Percentiles rank a stretch among this genome's conserved stretches.
Conservation (phyloP, 2,888 invertebrate species). For the Chrysotoxum bicinctum region DNA sequence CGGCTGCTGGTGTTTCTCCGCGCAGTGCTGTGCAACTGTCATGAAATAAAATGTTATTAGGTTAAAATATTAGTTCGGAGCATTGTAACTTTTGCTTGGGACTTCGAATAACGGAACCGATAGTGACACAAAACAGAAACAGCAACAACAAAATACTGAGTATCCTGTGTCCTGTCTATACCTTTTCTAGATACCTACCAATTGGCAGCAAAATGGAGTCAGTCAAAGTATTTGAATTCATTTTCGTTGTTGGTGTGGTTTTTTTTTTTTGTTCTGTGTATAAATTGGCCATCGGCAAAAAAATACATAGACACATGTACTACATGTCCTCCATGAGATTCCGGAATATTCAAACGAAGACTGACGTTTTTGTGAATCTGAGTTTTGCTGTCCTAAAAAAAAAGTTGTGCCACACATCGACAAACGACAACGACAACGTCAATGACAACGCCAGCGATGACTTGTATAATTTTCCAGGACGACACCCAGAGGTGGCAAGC, state of each 20-base stretch:
- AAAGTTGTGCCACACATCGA: neutral
- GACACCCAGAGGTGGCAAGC: constrained; percentile 17
- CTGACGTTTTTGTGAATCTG: constrained; percentile 28
- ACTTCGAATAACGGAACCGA: neutral
- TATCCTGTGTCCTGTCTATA: constrained; percentile 26
- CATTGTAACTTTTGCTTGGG: neutral
- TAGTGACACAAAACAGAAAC: constrained; percentile 5
- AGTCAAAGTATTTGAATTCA: constrained; percentile 24
- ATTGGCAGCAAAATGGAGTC: constrained; percentile 23
- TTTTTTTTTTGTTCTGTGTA: neutral
- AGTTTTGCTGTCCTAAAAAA: constrained; percentile 27
- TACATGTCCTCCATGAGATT: constrained; percentile 17
- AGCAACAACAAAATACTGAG: constrained; percentile 13
- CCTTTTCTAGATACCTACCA: neutral
- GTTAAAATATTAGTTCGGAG: constrained; percentile 10
- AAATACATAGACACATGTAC: constrained; percentile 4
- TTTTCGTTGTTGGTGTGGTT: neutral
- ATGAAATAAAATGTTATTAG: constrained; percentile 15
- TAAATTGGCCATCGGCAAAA: neutral
- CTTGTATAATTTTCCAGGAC: constrained; percentile 49
- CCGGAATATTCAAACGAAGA: constrained; percentile 31
- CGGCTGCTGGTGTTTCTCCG: neutral
- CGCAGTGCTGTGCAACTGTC: neutral
- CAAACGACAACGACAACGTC: neutral
- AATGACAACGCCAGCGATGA: constrained; percentile 4